Base-by-base conservation (phyloP, 2,113 vertebrate species). In the Stegastes partitus region DNA sequence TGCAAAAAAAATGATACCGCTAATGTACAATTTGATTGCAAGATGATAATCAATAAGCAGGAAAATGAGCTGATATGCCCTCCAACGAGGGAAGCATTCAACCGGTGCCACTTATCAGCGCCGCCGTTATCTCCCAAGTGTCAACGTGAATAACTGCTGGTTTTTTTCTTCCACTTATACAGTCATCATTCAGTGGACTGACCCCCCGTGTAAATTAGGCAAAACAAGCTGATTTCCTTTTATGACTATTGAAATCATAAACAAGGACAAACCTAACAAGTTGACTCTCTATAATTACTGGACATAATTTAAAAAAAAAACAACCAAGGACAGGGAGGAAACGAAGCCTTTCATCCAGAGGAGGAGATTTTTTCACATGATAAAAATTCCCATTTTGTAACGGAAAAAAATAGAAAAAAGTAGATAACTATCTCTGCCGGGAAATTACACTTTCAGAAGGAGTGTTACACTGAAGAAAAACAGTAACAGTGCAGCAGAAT, bases 271-370 rank as follows among this genome's bases (percentile, higher is more conserved):
- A 14, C 7, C 16, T 44, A 18, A 25, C 31, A 16, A n/a, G 34
- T 28, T 22, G 10, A 65, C 42, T 11, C 51, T 45, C 34, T 51
- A 68, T 42, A 71, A 74, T 81, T 68, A 81, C 22, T 11, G 3
- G 53, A 18, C 23, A 63, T 74, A 70, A 81, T 87, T 39, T 67
- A 14, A 57, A 64, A 47, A 65, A 68, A 56, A 71, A 76, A 14
- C 15, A 77, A 42, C 12, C 39, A 42, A 34, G 31, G 59, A 53
- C 21, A 31, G 16, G 56, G 69, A 77, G 39, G 14, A 76, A 73
- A 55, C n/a, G 5, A 22, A 49, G 16, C n/a, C 70, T 77, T 68
- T 84, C 4, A 69, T 37, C 19, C 63, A 56, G 25, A 50, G 3
- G 23, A 31, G n/a, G 4, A 45, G 49, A 49, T 59, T 59, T 62